Evolutionary conservation across 2,888 invertebrate species (phyloP).

Genomic region (Orchestes rusci): DNA sequence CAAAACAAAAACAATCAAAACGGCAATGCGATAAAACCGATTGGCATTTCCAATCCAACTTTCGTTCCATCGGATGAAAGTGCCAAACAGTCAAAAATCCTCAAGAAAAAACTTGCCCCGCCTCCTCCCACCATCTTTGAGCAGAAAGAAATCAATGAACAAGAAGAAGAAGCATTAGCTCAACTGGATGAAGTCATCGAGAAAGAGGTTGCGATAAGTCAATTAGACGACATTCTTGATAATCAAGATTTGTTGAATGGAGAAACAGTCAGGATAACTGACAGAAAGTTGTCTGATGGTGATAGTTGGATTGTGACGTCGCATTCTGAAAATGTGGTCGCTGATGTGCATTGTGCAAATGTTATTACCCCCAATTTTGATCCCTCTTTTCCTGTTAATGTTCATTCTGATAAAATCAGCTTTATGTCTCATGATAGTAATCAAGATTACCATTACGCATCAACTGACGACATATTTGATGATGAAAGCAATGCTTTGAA

Average conservation of each 20-base stretch:
- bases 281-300: conserved; percentile 33
- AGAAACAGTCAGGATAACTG: conserved; percentile 3
- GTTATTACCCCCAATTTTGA: conserved; percentile 26
- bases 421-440: too few species aligned
- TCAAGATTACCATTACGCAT: too few species aligned
- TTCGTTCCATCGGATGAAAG: conserved; percentile 10
- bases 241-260: neutral
- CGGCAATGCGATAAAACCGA: neutral
- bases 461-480: too few species aligned
- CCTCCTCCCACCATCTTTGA: conserved; percentile 20
- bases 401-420: too few species aligned
- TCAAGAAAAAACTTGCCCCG: conserved; percentile 24
- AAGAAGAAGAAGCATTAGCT: conserved; percentile 24
- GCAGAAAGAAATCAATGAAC: conserved; percentile 21
- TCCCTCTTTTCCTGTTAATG: conserved; percentile 10
- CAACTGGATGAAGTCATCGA: conserved; percentile 30
- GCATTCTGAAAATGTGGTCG: conserved; percentile 49
- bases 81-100: neutral
- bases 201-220: conserved; percentile 22
- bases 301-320: conserved; percentile 28
- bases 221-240: conserved; percentile 18
- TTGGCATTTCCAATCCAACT: conserved; percentile 23
- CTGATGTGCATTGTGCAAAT: conserved; percentile 53
- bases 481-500: too few species aligned
- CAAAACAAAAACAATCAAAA: neutral